Evolutionary conservation across 2,113 vertebrate genomes (phyloP).

Genomic region (Donacobius atricapilla): DNA sequence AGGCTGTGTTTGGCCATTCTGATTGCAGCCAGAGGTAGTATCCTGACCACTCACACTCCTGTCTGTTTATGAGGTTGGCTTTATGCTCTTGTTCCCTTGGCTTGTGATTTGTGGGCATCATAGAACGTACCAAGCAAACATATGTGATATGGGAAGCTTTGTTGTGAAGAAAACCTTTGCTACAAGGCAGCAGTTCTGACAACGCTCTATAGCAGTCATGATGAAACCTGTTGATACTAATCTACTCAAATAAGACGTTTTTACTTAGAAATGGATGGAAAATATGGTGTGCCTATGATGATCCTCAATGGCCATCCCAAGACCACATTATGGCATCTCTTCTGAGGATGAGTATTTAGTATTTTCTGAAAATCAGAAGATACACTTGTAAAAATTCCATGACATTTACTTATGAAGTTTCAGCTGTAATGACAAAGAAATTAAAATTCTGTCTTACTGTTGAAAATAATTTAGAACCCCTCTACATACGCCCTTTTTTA

Average conservation of each 20-base stretch:
- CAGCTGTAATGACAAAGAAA: background rate
- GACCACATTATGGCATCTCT: background rate
- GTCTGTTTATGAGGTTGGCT: slow-evolving; percentile 9
- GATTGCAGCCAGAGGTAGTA: background rate
- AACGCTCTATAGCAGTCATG: background rate
- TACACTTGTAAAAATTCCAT: fast-evolving
- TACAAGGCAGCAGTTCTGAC: background rate
- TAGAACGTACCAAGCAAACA: background rate
- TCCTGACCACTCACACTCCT: background rate
- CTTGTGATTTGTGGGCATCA: background rate
- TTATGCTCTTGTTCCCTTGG: background rate
- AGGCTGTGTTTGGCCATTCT: background rate
- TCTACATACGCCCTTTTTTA: fast-evolving
- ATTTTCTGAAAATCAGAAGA: background rate
- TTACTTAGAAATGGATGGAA: background rate
- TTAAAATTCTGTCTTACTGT: background rate
- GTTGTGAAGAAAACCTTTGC: background rate
- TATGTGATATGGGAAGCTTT: background rate
- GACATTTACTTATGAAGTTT: background rate
- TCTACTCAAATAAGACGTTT: background rate
- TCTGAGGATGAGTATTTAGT: background rate
- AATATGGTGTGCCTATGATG: background rate
- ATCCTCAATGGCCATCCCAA: background rate
- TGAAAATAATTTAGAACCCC: background rate
- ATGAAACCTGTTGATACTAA: background rate